Evolutionary conservation across 2,797 vertebrate species (phyloP), one percentile per base, ranked within the genome.

Genomic region (Microcaecilia unicolor): DNA sequence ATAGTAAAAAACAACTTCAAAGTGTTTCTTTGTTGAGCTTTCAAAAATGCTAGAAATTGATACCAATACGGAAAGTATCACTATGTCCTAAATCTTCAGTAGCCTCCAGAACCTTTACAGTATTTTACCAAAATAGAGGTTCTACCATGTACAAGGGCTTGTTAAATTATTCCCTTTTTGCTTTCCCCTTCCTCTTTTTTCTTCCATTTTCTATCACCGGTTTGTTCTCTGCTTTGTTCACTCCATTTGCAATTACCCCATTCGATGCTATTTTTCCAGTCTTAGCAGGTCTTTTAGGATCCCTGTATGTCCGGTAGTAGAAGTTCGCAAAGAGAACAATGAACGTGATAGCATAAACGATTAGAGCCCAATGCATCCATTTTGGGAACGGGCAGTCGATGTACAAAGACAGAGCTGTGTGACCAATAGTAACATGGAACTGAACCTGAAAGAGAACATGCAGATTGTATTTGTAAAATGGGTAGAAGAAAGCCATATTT

Each of bases 281-380:
- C 74, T 88, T 92, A 60, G 82, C 44, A 5, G 74, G 43, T 6
- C 88, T 83, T 25, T 88, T 91, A 9, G 93, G 93, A 25, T 85
- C 80, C 38, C 92, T 93, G 62, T 99, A 98, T 46, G 96, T 99
- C 87, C 91, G 92, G 74, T 92, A 88, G 69, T 99, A 99, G 85
- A 99, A 99, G 80, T 99, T 96, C 39, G 87, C 93, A 28, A 99
- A 99, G 51, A 99, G 87, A 54, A 92, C 41, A 48, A 99, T 99
- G 79, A 99, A 99, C 71, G 93, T 96, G 74, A 92, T 51, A 18
- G 96, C 92, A 9, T 99, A 99, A 74, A 81, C 89, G 46, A 99
- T 97, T 28, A 99, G 87, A 49, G 91, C 90, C 88, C 94, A 99
- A 78, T 99, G 96, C 96, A 99, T 99, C 96, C 96, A 99, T 68